Conservation (phyloP, 2,113 vertebrate genomes). For the Sturnus vulgaris region DNA sequence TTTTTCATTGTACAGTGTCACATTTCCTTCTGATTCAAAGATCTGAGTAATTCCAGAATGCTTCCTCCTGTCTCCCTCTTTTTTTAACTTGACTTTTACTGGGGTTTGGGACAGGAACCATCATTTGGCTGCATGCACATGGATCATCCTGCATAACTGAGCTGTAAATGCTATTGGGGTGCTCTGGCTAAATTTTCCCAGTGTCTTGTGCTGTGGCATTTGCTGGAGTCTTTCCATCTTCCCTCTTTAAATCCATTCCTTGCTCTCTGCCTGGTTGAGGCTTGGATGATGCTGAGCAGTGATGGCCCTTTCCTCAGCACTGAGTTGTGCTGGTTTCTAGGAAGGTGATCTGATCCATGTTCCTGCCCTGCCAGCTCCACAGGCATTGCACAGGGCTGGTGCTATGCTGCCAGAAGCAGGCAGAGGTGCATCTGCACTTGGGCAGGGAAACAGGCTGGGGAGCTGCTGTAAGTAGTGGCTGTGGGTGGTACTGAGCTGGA, state of each 20-base stretch:
- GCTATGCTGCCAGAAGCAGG: not conserved
- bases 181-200: not conserved
- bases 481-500: not conserved
- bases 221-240: not conserved
- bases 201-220: not conserved
- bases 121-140: not conserved
- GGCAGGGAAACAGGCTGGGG: not conserved
- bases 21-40: not conserved
- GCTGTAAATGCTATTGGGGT: not conserved
- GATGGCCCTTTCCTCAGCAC: not conserved
- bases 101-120: not conserved
- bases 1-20: not conserved
- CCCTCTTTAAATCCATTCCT: not conserved
- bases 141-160: not conserved
- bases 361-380: not conserved
- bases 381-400: not conserved
- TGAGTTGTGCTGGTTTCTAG: not conserved
- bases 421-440: fast-evolving
- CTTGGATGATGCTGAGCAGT: fast-evolving
- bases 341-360: not conserved
- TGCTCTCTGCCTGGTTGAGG: not conserved
- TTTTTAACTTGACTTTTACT: not conserved
- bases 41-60: not conserved
- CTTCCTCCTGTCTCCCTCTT: not conserved
- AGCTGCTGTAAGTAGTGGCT: not conserved